Conservation (phyloP, 2,888 invertebrate species). For the Reticulitermes lucifugus region DNA sequence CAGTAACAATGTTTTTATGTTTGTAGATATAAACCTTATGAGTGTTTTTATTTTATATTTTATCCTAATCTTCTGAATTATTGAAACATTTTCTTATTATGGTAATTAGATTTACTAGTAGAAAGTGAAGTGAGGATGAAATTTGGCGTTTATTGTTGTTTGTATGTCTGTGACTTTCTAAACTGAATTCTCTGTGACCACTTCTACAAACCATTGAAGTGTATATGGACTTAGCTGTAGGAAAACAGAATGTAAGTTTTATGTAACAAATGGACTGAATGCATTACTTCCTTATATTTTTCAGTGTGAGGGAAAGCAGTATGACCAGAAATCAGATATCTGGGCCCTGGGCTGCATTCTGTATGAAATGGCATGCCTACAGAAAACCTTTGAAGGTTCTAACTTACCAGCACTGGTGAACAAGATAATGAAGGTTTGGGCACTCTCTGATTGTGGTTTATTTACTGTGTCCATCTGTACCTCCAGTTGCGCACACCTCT, state of each 20-base stretch:
- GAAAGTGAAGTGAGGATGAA: too few relatives aligned
- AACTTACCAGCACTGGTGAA: constrained; percentile 79
- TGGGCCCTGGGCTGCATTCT: constrained; percentile 84
- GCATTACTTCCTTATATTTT: constrained; percentile 51
- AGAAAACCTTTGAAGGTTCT: constrained; percentile 79
- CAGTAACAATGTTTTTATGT: too few relatives aligned
- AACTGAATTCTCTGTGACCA: too few relatives aligned
- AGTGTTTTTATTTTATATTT: too few relatives aligned
- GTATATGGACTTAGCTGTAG: neutral
- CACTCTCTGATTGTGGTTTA: neutral
- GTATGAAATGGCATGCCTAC: constrained; percentile 79
- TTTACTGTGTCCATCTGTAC: neutral
- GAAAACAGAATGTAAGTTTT: neutral
- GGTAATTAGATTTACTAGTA: too few relatives aligned
- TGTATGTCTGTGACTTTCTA: too few relatives aligned
- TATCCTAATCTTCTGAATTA: too few relatives aligned
- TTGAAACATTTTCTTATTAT: too few relatives aligned
- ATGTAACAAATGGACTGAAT: neutral
- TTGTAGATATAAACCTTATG: too few relatives aligned
- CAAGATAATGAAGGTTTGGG: constrained; percentile 76
- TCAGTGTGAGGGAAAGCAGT: constrained; percentile 80
- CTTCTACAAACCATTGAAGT: neutral
- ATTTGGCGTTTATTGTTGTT: too few relatives aligned
- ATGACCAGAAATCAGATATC: constrained; percentile 81
- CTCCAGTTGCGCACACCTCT: too few relatives aligned